Conservation (phyloP, 2,113 vertebrate species). For the Seriola rivoliana region DNA sequence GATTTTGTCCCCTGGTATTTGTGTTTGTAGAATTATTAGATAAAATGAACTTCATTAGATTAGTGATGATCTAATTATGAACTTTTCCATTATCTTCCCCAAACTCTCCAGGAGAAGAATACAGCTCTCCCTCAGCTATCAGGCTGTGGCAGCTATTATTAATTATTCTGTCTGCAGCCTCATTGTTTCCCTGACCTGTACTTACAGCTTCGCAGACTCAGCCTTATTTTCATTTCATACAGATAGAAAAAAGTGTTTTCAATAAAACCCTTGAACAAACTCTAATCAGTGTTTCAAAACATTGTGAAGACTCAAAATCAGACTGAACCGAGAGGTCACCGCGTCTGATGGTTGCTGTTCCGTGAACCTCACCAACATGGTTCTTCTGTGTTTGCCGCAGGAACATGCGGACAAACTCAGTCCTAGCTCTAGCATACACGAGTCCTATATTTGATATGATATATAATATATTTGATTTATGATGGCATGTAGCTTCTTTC, state of each 20-base stretch:
- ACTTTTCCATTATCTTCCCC: slow-evolving; percentile 28
- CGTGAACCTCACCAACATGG: too few species aligned
- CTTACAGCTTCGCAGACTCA: not conserved
- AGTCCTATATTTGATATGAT: too few species aligned
- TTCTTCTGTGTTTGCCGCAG: too few species aligned
- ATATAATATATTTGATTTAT: too few species aligned
- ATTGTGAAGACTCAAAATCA: not conserved
- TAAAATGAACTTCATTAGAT: slow-evolving; percentile 10
- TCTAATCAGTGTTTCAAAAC: not conserved
- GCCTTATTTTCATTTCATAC: not conserved
- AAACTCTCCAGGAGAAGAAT: slow-evolving; percentile 15
- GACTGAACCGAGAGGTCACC: not conserved
- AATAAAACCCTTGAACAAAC: not conserved
- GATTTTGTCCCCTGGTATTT: not conserved
- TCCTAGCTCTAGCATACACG: too few species aligned
- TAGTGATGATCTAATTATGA: slow-evolving; percentile 13
- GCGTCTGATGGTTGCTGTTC: not conserved
- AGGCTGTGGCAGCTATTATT: not conserved
- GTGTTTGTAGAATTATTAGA: slow-evolving; percentile 15
- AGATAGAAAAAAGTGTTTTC: not conserved
- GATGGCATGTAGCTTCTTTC: too few species aligned
- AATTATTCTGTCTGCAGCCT: not conserved
- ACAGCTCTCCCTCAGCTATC: too few species aligned
- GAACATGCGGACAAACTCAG: too few species aligned
- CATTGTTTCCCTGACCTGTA: slow-evolving; percentile 2